Percentiles rank a stretch among this genome's conserved stretches.
phyloP scores from a whole-genome alignment of 2,797 vertebrate species.

The Podarcis lilfordi region DNA sequence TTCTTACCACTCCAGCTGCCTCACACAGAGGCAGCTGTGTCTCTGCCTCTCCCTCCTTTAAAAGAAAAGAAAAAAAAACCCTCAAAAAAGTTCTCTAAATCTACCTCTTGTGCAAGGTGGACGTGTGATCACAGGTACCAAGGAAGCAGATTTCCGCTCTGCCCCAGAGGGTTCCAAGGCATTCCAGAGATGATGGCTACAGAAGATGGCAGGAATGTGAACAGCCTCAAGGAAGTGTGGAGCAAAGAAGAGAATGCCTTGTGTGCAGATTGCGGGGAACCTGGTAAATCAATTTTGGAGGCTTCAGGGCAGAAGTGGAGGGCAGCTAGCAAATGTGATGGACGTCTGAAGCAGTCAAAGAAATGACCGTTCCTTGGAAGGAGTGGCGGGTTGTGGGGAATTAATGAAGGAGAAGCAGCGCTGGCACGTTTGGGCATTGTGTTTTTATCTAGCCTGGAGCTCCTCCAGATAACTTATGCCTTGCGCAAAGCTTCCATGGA shows the following conservation, averaged over 20 bases:
- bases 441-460: background rate
- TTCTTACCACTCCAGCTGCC: slow-evolving; percentile 28
- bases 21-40: background rate
- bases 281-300: slow-evolving; percentile 50
- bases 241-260: slow-evolving; percentile 67
- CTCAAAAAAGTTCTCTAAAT: background rate
- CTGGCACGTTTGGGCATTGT: background rate
- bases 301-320: background rate
- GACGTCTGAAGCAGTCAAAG: background rate
- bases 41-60: background rate
- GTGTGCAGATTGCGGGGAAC: slow-evolving; percentile 67
- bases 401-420: background rate
- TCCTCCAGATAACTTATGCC: background rate
- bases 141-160: slow-evolving; percentile 23
- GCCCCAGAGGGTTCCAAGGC: background rate
- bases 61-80: too few relatives aligned
- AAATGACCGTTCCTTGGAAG: background rate
- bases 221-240: slow-evolving; percentile 70
- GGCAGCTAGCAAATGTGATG: background rate
- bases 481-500: too few relatives aligned
- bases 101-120: slow-evolving; percentile 1
- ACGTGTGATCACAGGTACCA: slow-evolving; percentile 19
- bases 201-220: slow-evolving; percentile 46
- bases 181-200: slow-evolving; percentile 57
- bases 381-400: background rate